A percentile compares a stretch with the other conserved stretches of the same genome.
phyloP scores from a whole-genome alignment of 2,888 invertebrate species.

The Leistus spinibarbis region DNA sequence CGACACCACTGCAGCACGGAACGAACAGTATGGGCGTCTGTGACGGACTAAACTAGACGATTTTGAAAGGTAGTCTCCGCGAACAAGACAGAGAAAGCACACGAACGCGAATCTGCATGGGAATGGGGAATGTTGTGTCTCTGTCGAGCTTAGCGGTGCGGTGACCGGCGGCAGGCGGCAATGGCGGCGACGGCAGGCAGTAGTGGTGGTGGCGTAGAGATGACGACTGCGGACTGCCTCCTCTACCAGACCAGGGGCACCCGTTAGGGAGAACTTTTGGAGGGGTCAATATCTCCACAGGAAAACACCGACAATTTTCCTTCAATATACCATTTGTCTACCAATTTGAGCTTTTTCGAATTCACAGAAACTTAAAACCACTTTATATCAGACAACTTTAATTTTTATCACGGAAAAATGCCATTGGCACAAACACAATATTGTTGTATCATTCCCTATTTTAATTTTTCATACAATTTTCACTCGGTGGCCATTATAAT shows the following conservation, averaged over 20 bases:
- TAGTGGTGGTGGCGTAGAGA: background rate
- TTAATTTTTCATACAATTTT: too few species aligned
- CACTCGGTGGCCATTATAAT: too few species aligned
- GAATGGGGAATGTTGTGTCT: slow-evolving; percentile 1
- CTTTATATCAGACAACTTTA: too few species aligned
- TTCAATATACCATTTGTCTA: background rate
- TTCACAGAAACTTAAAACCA: too few species aligned
- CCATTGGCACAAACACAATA: too few species aligned
- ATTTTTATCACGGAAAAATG: too few species aligned
- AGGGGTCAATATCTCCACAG: background rate
- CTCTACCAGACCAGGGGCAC: slow-evolving; percentile 1
- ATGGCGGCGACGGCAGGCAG: background rate
- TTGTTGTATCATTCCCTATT: too few species aligned
- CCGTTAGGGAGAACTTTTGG: background rate
- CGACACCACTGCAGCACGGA: background rate
- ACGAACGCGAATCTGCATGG: slow-evolving; percentile 1
- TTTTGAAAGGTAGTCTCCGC: background rate
- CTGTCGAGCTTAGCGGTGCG: slow-evolving; percentile 1
- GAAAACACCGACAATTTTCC: background rate
- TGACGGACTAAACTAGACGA: background rate
- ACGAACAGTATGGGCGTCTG: background rate
- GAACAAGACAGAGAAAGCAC: background rate
- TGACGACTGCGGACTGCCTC: too few species aligned
- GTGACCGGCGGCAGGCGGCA: slow-evolving; percentile 3
- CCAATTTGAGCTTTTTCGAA: background rate